Evolutionary conservation across 2,888 invertebrate species (phyloP).

Genomic region (Microplitis deprimator): DNA sequence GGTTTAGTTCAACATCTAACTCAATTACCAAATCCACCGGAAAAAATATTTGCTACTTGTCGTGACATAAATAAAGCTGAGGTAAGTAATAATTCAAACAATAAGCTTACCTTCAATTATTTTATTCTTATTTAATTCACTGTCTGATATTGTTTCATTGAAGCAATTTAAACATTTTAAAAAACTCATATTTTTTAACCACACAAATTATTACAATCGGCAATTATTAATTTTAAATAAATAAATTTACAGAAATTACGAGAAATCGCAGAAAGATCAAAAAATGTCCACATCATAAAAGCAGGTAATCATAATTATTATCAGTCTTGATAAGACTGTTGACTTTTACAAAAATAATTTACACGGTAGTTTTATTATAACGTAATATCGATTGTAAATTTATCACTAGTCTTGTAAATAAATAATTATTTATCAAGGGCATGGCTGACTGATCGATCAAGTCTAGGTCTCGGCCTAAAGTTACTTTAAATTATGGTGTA

Average conservation of each 20-base stretch:
- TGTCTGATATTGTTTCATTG: background rate
- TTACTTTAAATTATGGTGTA: slow-evolving; percentile 14
- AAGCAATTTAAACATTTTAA: background rate
- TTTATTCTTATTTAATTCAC: background rate
- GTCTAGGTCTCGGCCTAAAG: too few relatives aligned
- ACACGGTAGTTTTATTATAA: background rate
- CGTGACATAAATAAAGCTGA: slow-evolving; percentile 80
- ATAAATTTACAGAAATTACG: slow-evolving; percentile 78
- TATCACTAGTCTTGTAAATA: background rate
- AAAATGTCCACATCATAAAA: slow-evolving; percentile 80
- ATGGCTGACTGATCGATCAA: background rate
- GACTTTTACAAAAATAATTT: background rate
- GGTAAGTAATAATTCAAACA: slow-evolving; percentile 73
- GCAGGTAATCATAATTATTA: slow-evolving; percentile 75
- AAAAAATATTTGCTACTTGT: slow-evolving; percentile 86
- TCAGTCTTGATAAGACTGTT: slow-evolving; percentile 10
- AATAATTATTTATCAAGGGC: background rate
- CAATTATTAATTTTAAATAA: too few relatives aligned
- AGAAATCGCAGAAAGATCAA: slow-evolving; percentile 75
- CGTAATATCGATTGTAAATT: background rate
- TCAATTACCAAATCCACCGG: slow-evolving; percentile 75
- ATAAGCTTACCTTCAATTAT: background rate
- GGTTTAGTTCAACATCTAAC: slow-evolving; percentile 85
- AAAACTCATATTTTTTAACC: background rate
- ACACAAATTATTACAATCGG: background rate